Conservation (phyloP, 2,797 vertebrate species). For the Todus mexicanus region DNA sequence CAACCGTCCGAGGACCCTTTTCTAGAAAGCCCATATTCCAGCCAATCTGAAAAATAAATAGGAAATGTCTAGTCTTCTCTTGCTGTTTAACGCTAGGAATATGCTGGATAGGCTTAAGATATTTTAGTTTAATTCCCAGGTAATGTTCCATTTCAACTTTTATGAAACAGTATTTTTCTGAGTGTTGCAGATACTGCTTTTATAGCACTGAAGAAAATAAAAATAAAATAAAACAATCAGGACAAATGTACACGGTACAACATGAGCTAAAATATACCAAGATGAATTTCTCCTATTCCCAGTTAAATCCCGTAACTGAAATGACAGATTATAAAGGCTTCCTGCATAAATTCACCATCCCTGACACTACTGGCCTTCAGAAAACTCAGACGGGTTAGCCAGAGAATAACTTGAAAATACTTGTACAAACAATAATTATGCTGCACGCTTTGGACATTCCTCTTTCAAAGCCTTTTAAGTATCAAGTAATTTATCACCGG, state of each 20-base stretch:
- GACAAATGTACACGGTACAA: not conserved
- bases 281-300: not conserved
- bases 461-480: not conserved
- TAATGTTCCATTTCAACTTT: not conserved
- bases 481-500: not conserved
- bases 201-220: not conserved
- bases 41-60: constrained; percentile 63
- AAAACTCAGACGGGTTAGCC: not conserved
- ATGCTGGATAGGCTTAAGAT: not conserved
- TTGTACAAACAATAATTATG: not conserved
- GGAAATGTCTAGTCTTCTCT: constrained; percentile 44
- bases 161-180: not conserved
- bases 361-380: not conserved
- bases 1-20: not conserved
- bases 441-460: not conserved
- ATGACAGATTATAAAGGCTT: not conserved
- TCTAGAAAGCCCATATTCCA: constrained; percentile 17
- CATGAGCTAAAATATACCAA: not conserved
- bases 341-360: not conserved
- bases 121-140: constrained; percentile 19
- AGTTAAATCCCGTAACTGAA: not conserved
- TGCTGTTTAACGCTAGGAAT: not conserved
- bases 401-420: not conserved
- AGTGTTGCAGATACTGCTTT: not conserved
- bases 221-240: not conserved